These are phyloP conservation scores for Dinomys branickii DNA, from an alignment of 2,113 vertebrate genomes.

Conservation along the genomic window DNA sequence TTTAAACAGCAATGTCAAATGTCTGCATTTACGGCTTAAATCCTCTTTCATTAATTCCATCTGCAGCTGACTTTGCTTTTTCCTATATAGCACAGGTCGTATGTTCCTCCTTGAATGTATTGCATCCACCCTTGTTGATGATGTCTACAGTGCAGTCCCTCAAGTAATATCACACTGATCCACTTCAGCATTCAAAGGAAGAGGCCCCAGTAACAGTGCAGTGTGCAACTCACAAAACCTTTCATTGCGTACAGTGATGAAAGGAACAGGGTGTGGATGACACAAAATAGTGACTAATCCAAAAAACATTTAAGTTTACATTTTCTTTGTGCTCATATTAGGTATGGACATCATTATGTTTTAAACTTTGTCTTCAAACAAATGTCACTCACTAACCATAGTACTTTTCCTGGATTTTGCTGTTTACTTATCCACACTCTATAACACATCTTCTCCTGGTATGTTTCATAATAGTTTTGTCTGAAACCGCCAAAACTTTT, in stretches of 20 bases:
- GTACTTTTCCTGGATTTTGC: slow-evolving; percentile 43
- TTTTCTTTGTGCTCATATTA: slow-evolving; percentile 56
- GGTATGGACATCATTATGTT: slow-evolving; percentile 61
- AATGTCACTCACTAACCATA: slow-evolving; percentile 57
- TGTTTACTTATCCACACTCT: slow-evolving; percentile 40
- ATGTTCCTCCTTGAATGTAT: background rate
- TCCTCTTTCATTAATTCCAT: slow-evolving; percentile 63
- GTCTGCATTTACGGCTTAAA: slow-evolving; percentile 33
- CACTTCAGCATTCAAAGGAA: background rate
- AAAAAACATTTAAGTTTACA: slow-evolving; percentile 57
- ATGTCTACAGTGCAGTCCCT: background rate
- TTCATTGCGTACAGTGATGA: slow-evolving; percentile 58
- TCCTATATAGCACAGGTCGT: background rate
- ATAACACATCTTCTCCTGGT: background rate
- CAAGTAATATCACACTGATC: background rate
- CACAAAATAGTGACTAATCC: slow-evolving; percentile 67
- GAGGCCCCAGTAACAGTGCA: background rate
- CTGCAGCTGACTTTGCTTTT: slow-evolving; percentile 19
- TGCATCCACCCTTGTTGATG: background rate
- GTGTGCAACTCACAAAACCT: slow-evolving; percentile 24
- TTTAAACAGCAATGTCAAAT: slow-evolving; percentile 62
- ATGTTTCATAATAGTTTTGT: background rate
- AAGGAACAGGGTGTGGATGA: slow-evolving; percentile 38
- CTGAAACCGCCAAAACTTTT: slow-evolving; percentile 36
- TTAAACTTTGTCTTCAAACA: slow-evolving; percentile 66